A percentile compares a stretch with the other conserved stretches of the same genome.
Evolutionary conservation across 2,113 vertebrate genomes (phyloP).

Genomic region (Muscicapa adusta): DNA sequence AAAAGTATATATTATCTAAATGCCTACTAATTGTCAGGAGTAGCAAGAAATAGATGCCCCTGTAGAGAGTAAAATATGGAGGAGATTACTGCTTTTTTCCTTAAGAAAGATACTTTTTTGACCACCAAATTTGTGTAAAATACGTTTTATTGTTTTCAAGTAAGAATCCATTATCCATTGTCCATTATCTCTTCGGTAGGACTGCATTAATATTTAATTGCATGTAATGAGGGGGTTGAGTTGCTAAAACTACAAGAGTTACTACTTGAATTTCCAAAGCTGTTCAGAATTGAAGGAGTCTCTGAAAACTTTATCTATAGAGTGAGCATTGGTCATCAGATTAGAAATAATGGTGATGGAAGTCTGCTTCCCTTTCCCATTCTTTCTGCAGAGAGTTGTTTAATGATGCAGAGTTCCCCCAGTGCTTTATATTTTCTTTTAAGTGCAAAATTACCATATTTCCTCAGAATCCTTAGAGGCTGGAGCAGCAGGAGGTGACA

Average conservation of each 20-base stretch:
- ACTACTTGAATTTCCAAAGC: background rate
- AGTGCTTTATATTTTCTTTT: background rate
- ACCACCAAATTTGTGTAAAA: background rate
- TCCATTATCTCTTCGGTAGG: background rate
- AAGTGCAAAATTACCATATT: background rate
- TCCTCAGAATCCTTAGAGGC: background rate
- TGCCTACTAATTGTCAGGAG: background rate
- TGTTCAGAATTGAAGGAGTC: background rate
- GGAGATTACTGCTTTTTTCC: background rate
- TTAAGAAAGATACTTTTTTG: background rate
- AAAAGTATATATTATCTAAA: background rate
- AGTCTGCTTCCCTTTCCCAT: background rate
- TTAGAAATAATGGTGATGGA: accelerated
- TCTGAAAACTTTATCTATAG: background rate
- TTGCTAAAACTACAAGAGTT: background rate
- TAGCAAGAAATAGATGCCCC: background rate
- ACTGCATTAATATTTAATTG: background rate
- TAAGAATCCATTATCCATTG: background rate
- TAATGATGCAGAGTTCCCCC: background rate
- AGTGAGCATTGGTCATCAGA: background rate
- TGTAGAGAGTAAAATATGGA: background rate
- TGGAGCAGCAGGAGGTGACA: background rate
- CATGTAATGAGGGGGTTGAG: background rate
- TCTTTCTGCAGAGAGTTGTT: background rate
- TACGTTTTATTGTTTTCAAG: background rate